Evolutionary conservation across 2,797 vertebrate genomes (phyloP), one percentile per base, ranked within the genome.

Genomic region (Rhodeus uyekii): DNA sequence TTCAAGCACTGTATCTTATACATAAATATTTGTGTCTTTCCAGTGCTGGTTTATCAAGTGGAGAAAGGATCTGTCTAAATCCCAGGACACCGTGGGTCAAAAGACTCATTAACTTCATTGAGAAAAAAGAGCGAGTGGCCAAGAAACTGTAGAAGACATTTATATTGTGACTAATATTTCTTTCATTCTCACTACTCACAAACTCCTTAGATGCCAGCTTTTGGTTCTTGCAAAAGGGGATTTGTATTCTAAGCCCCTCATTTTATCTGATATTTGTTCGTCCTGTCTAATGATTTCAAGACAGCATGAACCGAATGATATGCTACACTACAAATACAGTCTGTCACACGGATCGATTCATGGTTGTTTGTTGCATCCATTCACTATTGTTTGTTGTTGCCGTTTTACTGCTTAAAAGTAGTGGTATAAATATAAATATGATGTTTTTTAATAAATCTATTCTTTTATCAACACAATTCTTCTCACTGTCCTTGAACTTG

Each of bases 1-100:
- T 32, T 18, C 3, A 44, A 14, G 5, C 5, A 9, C 2, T 44
- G 34, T 64, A 36, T 3, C n/a, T 7, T 67, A 8, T 14, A 42
- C 39, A 38, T 80, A 22, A 44, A 24, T n/a, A 1, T 27, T 8
- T 74, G 39, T n/a, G 4, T 38, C 48, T 77, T 18, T 8, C 4
- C 80, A 95, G 94, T 73, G 93, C 93, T 29, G 87, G 87, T 4
- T 85, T 95, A 85, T 71, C 42, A 2, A 92, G 36, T 3, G 92
- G 92, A 24, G 84, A 92, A 78, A 94, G 86, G 71, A 85, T 94
- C 0, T 95, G 94, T 44, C 89, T 95, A 83, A 92, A 95, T 71
- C 90, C 91, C 55, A 85, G 22, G 0, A 90, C 92, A 0, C 1
- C 78, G 3, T 95, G 94, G 94, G 94, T 95, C 78, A 92, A 89